Base-by-base conservation (phyloP, 2,888 invertebrate species). In the Strigamia crassipes region DNA sequence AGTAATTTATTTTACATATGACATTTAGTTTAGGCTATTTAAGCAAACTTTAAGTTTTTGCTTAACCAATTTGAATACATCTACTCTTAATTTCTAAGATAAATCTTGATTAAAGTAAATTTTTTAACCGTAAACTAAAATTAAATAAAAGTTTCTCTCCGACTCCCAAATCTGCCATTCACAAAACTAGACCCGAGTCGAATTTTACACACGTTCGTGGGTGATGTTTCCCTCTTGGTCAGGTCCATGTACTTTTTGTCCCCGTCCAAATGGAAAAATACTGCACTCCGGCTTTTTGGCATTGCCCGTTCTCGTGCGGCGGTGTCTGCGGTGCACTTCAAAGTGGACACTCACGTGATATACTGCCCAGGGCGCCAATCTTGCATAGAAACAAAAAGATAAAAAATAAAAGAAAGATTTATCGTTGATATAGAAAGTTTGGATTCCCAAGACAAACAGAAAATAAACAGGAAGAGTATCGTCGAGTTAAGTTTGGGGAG, bases 151-250 rank as follows among this genome's bases (percentile, higher is more conserved):
- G 27, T 73, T 73, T 66, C 4, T 27, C 12, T 27, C 73, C 56
- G 9, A 31, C n/a, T 73, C 73, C 73, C 73, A 73, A 73, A 27
- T 73, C 73, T 13, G 31, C 13, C 12, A 73, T 73, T 73, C 31
- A 31, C 27, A 73, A 73, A 73, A 73, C 27, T 73, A 31, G 2
- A 2, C 56, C 73, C 73, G 31, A 73, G 73, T 73, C 73, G 73
- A 73, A 73, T 73, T 73, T 73, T 73, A 73, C 27, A 73, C 73
- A 73, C 73, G 73, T 73, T 73, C 73, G 27, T 73, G 31, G 73
- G 27, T 73, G 73, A 73, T 73, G 73, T 73, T 73, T 27, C 73
- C 73, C 73, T 73, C 73, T 31, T 15, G 73, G 73, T 73, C 73
- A 27, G 31, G 73, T 73, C 73, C 73, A 73, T 73, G 73, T 73